Evolutionary conservation across 2,888 invertebrate species (phyloP).

Genomic region (Melanchra persicariae): DNA sequence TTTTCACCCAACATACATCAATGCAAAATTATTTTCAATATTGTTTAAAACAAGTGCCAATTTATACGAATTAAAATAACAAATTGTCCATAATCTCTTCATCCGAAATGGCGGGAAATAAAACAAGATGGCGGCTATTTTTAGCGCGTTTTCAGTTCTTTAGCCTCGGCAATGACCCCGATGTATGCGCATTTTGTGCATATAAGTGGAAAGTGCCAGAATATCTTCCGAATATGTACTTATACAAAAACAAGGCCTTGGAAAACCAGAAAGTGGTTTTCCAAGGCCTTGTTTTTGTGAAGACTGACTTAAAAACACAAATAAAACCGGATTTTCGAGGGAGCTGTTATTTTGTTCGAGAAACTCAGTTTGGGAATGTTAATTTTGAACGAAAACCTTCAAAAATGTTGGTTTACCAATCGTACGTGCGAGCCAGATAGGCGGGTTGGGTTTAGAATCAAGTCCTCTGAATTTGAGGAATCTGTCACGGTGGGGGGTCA

Average conservation of each 20-base stretch:
- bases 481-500: too few species aligned
- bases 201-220: slow-evolving; percentile 22
- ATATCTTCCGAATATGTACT: slow-evolving; percentile 32
- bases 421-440: too few species aligned
- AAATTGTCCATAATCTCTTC: not conserved
- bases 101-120: slow-evolving; percentile 32
- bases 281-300: not conserved
- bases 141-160: slow-evolving; percentile 63
- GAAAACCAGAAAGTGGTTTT: not conserved
- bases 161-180: slow-evolving; percentile 55
- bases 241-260: not conserved
- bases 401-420: too few species aligned
- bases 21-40: slow-evolving; percentile 23
- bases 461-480: too few species aligned
- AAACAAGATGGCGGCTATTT: slow-evolving; percentile 76
- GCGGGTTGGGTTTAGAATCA: too few species aligned
- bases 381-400: not conserved
- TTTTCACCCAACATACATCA: not conserved
- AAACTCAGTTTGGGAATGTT: not conserved
- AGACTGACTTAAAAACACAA: not conserved
- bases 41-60: slow-evolving; percentile 11
- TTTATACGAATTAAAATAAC: slow-evolving; percentile 23
- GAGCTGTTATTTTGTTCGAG: not conserved
- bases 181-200: slow-evolving; percentile 2
- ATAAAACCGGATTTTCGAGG: not conserved